Percentiles rank a stretch among this genome's conserved stretches.
Evolutionary conservation across 1,140 invertebrate genomes (phyloP).

Genomic region (Eciton burchellii): DNA sequence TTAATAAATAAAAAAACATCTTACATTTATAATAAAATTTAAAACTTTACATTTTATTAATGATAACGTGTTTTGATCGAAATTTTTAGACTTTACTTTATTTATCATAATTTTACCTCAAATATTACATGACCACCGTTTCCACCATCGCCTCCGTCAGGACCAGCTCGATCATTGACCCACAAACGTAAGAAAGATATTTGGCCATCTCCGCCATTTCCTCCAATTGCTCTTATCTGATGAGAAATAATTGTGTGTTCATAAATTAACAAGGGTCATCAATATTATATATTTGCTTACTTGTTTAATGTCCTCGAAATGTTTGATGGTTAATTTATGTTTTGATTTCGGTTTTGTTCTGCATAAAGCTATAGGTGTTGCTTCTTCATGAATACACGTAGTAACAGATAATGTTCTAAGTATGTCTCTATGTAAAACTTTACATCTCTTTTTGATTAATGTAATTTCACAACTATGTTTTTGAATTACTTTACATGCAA

Average conservation of each 20-base stretch:
- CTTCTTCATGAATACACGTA: background rate
- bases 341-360: slow-evolving; percentile 86
- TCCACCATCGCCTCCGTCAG: slow-evolving; percentile 98
- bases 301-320: slow-evolving; percentile 89
- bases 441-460: slow-evolving; percentile 24
- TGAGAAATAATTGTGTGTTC: slow-evolving; percentile 23
- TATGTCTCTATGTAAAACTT: slow-evolving; percentile 30
- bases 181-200: slow-evolving; percentile 94
- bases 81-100: slow-evolving; percentile 19
- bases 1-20: too few relatives aligned
- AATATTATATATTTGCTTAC: slow-evolving; percentile 67
- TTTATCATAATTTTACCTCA: slow-evolving; percentile 85
- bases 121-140: slow-evolving; percentile 99
- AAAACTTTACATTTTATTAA: background rate
- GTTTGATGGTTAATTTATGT: slow-evolving; percentile 82
- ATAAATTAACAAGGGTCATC: background rate
- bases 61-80: background rate
- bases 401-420: slow-evolving; percentile 53
- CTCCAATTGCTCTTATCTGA: slow-evolving; percentile 89
- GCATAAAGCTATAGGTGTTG: slow-evolving; percentile 80
- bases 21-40: slow-evolving; percentile 15
- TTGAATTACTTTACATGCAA: slow-evolving; percentile 40
- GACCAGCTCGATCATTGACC: slow-evolving; percentile 94
- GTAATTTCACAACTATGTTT: slow-evolving; percentile 34
- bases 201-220: slow-evolving; percentile 96